Base-by-base conservation (phyloP, 2,888 invertebrate genomes). In the Chloromyia formosa region DNA sequence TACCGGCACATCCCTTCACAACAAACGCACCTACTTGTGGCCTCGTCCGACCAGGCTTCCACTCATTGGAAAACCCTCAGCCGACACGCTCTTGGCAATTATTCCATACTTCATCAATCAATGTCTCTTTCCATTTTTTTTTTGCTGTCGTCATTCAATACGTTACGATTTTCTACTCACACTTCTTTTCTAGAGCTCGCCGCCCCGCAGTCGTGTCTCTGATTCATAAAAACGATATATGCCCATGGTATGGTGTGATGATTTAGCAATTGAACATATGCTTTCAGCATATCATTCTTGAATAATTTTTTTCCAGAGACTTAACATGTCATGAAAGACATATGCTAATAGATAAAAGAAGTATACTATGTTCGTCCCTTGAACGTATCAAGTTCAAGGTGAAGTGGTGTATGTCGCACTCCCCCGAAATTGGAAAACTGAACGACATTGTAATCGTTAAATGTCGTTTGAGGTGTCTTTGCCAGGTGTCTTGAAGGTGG, bases 191-290 rank as follows among this genome's bases (percentile, higher is more conserved):
- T 2, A 35, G 27, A 35, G 27, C 27, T 7, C 27, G 27, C 27
- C 27, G 2, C 27, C 27, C 27, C 27, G 27, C 7, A 35, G 27
- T 35, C 27, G 7, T 35, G 27, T 35, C 27, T 35, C 27, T 35
- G 27, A 35, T 35, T 35, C 27, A 35, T 35, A 35, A 35, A 35
- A 35, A 35, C 27, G 27, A 9, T 9, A 60, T 23, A 60, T 60
- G 14, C 27, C 22, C 16, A 61, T n/a, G 35, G 14, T 40, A 64
- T 42, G 10, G 22, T 23, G 49, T 66, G 66, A 66, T 66, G 66
- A 66, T 45, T 66, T 66, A 66, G 66, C 66, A 66, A 45, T 66
- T 66, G 66, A 66, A 66, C 66, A 66, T 49, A 66, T 66, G 66
- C 66, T 45, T 60, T 60, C 22, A 23, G 49, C 49, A 49, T 49